Evolutionary conservation across 2,888 invertebrate genomes (phyloP).

Genomic region (Cheiracanthium punctorium): DNA sequence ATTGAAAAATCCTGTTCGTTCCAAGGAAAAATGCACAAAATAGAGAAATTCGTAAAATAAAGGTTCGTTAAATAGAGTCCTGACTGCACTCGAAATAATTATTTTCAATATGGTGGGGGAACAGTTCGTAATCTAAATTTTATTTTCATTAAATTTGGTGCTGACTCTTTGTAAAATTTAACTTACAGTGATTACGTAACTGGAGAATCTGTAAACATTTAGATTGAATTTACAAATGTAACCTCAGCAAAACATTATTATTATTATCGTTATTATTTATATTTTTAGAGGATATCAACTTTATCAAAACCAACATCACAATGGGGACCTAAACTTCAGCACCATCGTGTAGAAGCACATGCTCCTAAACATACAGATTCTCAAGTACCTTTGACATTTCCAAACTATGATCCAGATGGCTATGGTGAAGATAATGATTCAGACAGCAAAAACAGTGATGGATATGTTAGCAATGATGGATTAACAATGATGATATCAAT

Average conservation of each 20-base stretch:
- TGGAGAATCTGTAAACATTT: too few species aligned
- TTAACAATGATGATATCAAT: conserved; percentile 52
- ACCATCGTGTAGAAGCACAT: conserved; percentile 72
- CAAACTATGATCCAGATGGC: conserved; percentile 70
- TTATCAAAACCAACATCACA: conserved; percentile 74
- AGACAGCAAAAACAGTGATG: conserved; percentile 50
- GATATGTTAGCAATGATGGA: conserved; percentile 46
- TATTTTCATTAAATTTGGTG: too few species aligned
- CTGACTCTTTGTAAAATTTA: too few species aligned
- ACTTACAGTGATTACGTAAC: too few species aligned
- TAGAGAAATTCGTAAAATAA: too few species aligned
- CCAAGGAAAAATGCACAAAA: too few species aligned
- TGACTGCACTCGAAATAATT: too few species aligned
- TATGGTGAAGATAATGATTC: conserved; percentile 59
- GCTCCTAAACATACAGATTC: conserved; percentile 73
- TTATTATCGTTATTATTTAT: neutral
- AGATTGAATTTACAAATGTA: too few species aligned
- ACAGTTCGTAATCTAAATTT: too few species aligned
- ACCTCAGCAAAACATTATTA: neutral
- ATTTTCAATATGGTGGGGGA: too few species aligned
- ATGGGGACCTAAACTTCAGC: conserved; percentile 75
- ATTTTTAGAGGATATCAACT: conserved; percentile 73
- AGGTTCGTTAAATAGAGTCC: too few species aligned
- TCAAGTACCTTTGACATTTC: conserved; percentile 72
- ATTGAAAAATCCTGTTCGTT: too few species aligned